Evolutionary conservation across 2,888 invertebrate species (phyloP).

Genomic region (Tortrix viridana): DNA sequence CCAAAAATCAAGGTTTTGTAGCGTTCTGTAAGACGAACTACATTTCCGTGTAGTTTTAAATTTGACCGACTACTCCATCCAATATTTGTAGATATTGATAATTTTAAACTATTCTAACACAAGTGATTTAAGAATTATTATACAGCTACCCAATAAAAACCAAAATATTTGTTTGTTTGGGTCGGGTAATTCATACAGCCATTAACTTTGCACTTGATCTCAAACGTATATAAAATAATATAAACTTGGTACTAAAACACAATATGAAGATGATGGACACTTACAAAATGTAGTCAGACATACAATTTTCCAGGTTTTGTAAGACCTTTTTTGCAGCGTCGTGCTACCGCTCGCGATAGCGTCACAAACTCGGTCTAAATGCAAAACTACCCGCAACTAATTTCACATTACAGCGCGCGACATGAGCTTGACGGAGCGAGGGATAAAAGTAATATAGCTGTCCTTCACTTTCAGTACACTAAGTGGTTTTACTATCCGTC

Average conservation of each 20-base stretch:
- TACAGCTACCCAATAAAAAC: too few species aligned
- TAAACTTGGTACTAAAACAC: not conserved
- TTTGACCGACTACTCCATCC: too few species aligned
- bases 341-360: slow-evolving; percentile 51
- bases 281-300: not conserved
- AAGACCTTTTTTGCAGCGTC: slow-evolving; percentile 49
- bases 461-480: slow-evolving; percentile 15
- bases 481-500: not conserved
- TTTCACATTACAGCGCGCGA: slow-evolving; percentile 42
- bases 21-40: slow-evolving; percentile 27
- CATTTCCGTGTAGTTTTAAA: not conserved
- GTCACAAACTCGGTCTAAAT: slow-evolving; percentile 61
- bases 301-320: not conserved
- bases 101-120: too few species aligned
- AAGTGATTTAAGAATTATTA: too few species aligned
- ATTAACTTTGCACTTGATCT: too few species aligned
- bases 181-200: too few species aligned
- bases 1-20: slow-evolving; percentile 57
- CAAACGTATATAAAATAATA: not conserved
- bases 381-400: slow-evolving; percentile 60
- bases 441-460: slow-evolving; percentile 28
- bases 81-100: too few species aligned
- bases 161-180: too few species aligned
- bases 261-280: not conserved
- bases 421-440: slow-evolving; percentile 30